A percentile compares a stretch with the other conserved stretches of the same genome.
Evolutionary conservation across 2,888 invertebrate genomes (phyloP).

Genomic region (Macrophya alboannulata): DNA sequence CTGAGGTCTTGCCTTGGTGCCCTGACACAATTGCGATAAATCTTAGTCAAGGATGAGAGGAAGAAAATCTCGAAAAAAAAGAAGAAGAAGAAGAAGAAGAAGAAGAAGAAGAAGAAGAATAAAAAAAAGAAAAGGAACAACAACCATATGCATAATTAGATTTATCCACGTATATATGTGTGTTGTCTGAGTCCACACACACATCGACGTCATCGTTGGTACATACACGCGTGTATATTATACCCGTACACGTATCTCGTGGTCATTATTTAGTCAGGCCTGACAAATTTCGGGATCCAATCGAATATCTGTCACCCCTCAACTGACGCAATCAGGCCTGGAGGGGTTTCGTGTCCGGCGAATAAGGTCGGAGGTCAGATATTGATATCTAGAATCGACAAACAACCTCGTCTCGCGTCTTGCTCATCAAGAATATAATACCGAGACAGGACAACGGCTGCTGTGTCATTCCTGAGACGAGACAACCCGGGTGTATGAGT

Average conservation of each 20-base stretch:
- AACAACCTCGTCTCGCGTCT: slow-evolving; percentile 75
- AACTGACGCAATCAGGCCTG: slow-evolving; percentile 72
- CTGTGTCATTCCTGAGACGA: slow-evolving; percentile 72
- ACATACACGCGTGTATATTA: background rate
- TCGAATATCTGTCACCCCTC: slow-evolving; percentile 69
- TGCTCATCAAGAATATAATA: slow-evolving; percentile 72
- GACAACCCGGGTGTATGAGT: background rate
- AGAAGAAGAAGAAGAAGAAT: background rate
- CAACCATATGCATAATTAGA: slow-evolving; percentile 14
- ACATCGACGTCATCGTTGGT: background rate
- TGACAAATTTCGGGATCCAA: slow-evolving; percentile 55
- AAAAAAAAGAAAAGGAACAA: background rate
- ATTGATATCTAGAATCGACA: slow-evolving; percentile 78
- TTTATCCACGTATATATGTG: background rate
- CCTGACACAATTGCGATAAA: slow-evolving; percentile 51
- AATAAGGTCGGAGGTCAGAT: slow-evolving; percentile 72
- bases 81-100: background rate
- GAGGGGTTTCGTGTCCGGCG: slow-evolving; percentile 63
- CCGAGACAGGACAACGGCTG: slow-evolving; percentile 70
- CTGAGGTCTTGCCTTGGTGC: slow-evolving; percentile 50
- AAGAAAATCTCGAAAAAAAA: slow-evolving; percentile 12
- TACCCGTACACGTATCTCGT: background rate
- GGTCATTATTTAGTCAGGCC: background rate
- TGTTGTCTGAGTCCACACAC: too few species aligned
- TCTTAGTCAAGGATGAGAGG: slow-evolving; percentile 43